Base-by-base conservation (phyloP, 1,140 invertebrate species). In the Macrostomum lignano region DNA sequence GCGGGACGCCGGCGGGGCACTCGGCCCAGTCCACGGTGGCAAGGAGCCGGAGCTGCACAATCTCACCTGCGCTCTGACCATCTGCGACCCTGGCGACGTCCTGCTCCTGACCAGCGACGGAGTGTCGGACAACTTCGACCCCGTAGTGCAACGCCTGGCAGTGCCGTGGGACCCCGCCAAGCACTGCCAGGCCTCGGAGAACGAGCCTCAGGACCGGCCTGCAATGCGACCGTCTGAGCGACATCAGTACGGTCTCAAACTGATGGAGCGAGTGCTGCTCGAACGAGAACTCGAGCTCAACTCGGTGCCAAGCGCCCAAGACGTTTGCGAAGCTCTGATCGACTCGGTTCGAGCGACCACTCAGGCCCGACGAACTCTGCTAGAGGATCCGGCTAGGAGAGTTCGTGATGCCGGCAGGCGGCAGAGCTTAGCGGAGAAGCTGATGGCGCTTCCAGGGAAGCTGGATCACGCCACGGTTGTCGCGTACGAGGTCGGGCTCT, bases 401-500 rank as follows among this genome's bases (percentile, higher is more conserved):
- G n/a, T n/a, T n/a, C n/a, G n/a, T n/a, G n/a, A n/a, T n/a, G n/a
- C n/a, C n/a, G n/a, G n/a, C n/a, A n/a, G n/a, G n/a, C n/a, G n/a
- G n/a, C n/a, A n/a, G n/a, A n/a, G n/a, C n/a, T n/a, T n/a, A n/a
- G n/a, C n/a, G n/a, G n/a, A n/a, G n/a, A n/a, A n/a, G n/a, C n/a
- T n/a, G n/a, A n/a, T n/a, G n/a, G n/a, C n/a, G n/a, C 68, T 82
- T 38, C 76, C 78, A 2, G 78, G 79, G n/a, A 84, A 86, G 54
- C 55, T 84, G 35, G 79, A 84, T 55, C 78, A 84, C 52, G 78
- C 78, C 13, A 73, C 73, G 6, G 67, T 78, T 13, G 71, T 77
- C 25, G 74, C 75, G 1, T 77, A 71, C 44, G 68, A 69, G 41
- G 70, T 77, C 17, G 48, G 51, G n/a, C n/a, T n/a, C n/a, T n/a